Evolutionary conservation across 2,888 invertebrate species (phyloP).

Genomic region (Lithophane socia): DNA sequence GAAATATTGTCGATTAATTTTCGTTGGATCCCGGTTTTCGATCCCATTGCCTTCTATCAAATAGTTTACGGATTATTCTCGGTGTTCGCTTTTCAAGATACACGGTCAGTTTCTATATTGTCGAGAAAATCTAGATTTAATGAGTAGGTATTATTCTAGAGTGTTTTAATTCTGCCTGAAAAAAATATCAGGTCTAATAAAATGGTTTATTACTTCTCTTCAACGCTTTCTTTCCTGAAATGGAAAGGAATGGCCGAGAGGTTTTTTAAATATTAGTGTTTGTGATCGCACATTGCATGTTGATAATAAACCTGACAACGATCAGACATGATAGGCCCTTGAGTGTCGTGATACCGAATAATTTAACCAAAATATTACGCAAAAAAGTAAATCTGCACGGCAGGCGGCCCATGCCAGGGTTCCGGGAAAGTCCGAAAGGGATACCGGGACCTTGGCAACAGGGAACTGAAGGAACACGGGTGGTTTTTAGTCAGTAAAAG

Average conservation of each 20-base stretch:
- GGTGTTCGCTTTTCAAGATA: background rate
- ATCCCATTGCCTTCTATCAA: too few relatives aligned
- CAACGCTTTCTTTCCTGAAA: background rate
- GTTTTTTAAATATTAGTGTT: background rate
- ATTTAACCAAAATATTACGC: background rate
- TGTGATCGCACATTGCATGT: background rate
- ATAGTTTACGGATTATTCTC: too few relatives aligned
- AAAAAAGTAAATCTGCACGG: slow-evolving; percentile 10
- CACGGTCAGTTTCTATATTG: background rate
- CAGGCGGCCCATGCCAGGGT: too few relatives aligned
- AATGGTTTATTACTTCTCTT: background rate
- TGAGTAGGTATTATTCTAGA: background rate
- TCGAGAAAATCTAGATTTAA: background rate
- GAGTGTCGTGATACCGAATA: background rate
- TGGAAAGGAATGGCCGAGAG: background rate
- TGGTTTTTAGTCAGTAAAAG: too few relatives aligned
- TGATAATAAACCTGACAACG: background rate
- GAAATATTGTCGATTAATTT: slow-evolving; percentile 18
- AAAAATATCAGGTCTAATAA: background rate
- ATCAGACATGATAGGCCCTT: background rate
- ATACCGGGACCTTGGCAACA: too few relatives aligned
- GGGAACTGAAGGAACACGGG: too few relatives aligned
- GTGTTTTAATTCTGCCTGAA: background rate
- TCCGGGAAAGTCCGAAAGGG: too few relatives aligned
- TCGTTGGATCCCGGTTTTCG: too few relatives aligned